A percentile compares a stretch with the other conserved stretches of the same genome.
Conservation (phyloP, 2,797 vertebrate species). For the Phylloscopus collybita region DNA sequence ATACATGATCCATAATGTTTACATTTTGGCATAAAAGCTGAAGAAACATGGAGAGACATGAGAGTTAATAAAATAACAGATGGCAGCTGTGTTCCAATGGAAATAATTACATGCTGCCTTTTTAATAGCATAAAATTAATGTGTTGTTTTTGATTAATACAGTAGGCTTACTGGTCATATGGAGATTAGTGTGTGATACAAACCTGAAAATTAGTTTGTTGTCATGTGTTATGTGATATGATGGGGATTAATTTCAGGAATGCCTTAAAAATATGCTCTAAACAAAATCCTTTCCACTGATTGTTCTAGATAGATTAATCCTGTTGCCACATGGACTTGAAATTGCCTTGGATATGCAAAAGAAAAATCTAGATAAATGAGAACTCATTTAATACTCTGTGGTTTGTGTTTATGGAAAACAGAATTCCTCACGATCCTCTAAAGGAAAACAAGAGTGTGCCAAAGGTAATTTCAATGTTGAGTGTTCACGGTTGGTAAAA, state of each 20-base stretch:
- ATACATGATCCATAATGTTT: neutral
- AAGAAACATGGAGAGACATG: neutral
- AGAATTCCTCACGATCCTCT: constrained; percentile 52
- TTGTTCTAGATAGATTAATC: constrained; percentile 7
- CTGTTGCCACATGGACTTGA: constrained; percentile 25
- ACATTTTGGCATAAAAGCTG: constrained; percentile 22
- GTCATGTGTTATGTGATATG: neutral
- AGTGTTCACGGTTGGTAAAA: constrained; percentile 21
- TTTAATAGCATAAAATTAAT: neutral
- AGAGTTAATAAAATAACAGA: constrained; percentile 1
- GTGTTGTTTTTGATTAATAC: neutral
- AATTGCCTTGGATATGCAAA: constrained; percentile 24
- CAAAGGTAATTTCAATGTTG: constrained; percentile 40
- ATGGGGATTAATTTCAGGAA: neutral
- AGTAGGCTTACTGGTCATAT: neutral
- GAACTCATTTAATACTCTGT: constrained; percentile 36
- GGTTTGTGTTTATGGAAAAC: constrained; percentile 65
- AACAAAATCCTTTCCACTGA: neutral
- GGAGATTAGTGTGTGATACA: neutral
- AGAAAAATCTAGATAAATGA: constrained; percentile 46
- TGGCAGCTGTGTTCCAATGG: neutral
- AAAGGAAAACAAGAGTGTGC: constrained; percentile 55
- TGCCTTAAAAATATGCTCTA: neutral
- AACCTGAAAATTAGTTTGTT: constrained; percentile 16
- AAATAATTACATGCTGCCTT: neutral